phyloP scores from a whole-genome alignment of 2,888 invertebrate genomes.

The Boloria selene region DNA sequence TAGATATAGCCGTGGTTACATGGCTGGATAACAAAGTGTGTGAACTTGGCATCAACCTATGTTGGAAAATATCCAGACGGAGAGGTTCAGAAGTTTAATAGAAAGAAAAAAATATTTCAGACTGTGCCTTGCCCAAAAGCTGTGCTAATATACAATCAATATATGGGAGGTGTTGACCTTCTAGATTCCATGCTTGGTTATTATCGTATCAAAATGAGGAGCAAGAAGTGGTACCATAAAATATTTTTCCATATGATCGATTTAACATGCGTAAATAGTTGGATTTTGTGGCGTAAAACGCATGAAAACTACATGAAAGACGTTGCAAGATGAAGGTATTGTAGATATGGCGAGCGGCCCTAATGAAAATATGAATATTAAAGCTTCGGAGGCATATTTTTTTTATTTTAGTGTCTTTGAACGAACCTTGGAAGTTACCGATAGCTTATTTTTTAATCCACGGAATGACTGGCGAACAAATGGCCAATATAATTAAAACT shows the following conservation, averaged over 20 bases:
- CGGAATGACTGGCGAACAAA: conserved; percentile 2
- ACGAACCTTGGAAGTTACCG: conserved; percentile 9
- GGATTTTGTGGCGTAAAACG: conserved; percentile 41
- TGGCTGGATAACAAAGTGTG: conserved; percentile 45
- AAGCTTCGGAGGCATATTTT: conserved; percentile 15
- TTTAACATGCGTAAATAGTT: conserved; percentile 38
- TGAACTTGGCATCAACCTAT: conserved; percentile 42
- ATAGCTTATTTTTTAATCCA: conserved; percentile 9
- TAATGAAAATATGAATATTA: conserved; percentile 10
- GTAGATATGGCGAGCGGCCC: conserved; percentile 1
- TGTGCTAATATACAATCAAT: conserved; percentile 39
- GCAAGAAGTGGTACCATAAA: conserved; percentile 45
- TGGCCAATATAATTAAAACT: too few species aligned
- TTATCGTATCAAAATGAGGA: conserved; percentile 46
- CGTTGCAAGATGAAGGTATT: too few species aligned
- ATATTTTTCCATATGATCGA: conserved; percentile 47
- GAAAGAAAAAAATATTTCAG: conserved; percentile 40
- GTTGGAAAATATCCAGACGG: conserved; percentile 43
- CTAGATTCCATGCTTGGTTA: conserved; percentile 42
- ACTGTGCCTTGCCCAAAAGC: conserved; percentile 41
- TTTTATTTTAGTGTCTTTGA: conserved; percentile 13
- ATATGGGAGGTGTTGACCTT: conserved; percentile 12
- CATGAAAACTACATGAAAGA: too few species aligned
- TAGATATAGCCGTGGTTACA: conserved; percentile 32
- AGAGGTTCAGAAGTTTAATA: conserved; percentile 1